Evolutionary conservation across 2,797 vertebrate species (phyloP).

Genomic region (Propithecus perrieri): DNA sequence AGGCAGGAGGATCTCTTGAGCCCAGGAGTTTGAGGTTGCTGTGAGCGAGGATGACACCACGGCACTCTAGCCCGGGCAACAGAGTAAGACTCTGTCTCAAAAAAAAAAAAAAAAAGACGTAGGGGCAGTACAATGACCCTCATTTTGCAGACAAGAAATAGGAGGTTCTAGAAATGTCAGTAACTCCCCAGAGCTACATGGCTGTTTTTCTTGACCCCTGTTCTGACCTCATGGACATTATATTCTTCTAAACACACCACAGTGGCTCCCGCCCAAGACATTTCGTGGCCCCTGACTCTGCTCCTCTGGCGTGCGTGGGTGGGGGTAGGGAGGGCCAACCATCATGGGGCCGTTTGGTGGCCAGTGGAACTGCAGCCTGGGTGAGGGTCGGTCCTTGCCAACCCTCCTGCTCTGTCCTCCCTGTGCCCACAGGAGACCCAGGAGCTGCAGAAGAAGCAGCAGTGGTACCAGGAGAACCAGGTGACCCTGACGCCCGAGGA

Average conservation of each 20-base stretch:
- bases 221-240: neutral
- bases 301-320: neutral
- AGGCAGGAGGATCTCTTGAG: no score
- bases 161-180: neutral
- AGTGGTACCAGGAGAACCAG: slow-evolving; percentile 88
- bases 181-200: neutral
- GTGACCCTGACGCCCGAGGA: slow-evolving; percentile 80
- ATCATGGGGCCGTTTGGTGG: neutral
- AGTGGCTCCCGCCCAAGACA: neutral
- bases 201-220: neutral
- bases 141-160: neutral
- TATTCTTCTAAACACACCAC: neutral
- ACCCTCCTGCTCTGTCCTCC: neutral
- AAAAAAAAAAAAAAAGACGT: no score
- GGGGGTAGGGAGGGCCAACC: neutral
- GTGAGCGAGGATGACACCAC: no score
- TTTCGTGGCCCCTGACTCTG: neutral
- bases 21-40: no score
- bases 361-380: neutral
- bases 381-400: neutral
- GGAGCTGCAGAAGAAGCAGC: slow-evolving; percentile 87
- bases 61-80: no score
- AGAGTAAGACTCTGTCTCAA: no score
- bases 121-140: neutral
- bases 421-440: slow-evolving; percentile 83